Percentiles rank a stretch among this genome's conserved stretches.
phyloP scores from a whole-genome alignment of 2,888 invertebrate species.

The Criorhina ranunculi region DNA sequence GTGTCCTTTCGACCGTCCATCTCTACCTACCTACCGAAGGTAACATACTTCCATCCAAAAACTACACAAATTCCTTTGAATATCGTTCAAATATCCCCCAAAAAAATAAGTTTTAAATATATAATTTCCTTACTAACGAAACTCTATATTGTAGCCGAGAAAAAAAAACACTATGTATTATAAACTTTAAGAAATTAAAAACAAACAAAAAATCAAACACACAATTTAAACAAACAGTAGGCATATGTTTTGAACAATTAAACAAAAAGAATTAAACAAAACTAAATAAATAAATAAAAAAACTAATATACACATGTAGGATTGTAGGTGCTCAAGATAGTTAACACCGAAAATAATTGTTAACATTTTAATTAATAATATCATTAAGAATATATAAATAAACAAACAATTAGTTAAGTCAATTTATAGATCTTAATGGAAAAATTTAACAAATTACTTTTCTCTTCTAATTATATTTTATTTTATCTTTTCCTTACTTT shows the following conservation, averaged over 20 bases:
- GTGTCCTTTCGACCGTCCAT: too few species aligned
- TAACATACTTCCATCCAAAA: constrained; percentile 11
- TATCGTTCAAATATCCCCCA: constrained; percentile 50
- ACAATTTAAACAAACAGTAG: constrained; percentile 10
- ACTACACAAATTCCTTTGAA: constrained; percentile 52
- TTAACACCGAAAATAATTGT: constrained; percentile 81
- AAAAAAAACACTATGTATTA: constrained; percentile 64
- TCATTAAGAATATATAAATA: constrained; percentile 14
- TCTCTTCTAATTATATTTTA: constrained; percentile 3
- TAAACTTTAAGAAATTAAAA: constrained; percentile 69
- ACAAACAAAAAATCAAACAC: too few species aligned
- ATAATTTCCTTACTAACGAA: constrained; percentile 13
- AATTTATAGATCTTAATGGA: constrained; percentile 50
- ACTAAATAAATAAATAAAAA: constrained; percentile 35
- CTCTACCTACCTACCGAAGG: too few species aligned
- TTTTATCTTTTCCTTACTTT: constrained; percentile 22
- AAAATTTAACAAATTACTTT: constrained; percentile 18
- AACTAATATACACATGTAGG: too few species aligned
- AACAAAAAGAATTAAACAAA: constrained; percentile 44
- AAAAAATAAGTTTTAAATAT: constrained; percentile 11
- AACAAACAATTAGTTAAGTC: constrained; percentile 75
- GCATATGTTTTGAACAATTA: constrained; percentile 28
- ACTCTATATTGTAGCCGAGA: constrained; percentile 42
- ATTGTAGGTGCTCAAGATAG: constrained; percentile 65
- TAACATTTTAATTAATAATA: constrained; percentile 74